Evolutionary conservation across 2,888 invertebrate species (phyloP).

Genomic region (Phalera bucephala): DNA sequence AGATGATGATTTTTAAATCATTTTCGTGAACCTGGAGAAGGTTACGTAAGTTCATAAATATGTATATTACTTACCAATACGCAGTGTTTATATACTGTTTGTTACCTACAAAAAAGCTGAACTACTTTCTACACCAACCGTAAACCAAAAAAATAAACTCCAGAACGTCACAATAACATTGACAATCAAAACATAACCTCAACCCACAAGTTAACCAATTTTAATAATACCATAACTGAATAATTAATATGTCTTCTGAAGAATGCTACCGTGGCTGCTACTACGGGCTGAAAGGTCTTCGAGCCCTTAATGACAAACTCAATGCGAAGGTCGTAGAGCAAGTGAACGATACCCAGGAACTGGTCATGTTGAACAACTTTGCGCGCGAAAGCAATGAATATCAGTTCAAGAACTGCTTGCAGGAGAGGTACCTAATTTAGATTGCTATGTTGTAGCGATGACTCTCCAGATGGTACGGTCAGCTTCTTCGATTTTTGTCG

Average conservation of each 20-base stretch:
- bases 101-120: no score
- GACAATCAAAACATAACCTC: slow-evolving; percentile 1
- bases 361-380: slow-evolving; percentile 63
- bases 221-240: background rate
- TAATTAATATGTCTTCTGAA: slow-evolving; percentile 50
- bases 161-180: background rate
- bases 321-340: slow-evolving; percentile 60
- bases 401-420: slow-evolving; percentile 53
- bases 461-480: no score
- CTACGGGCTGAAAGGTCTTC: slow-evolving; percentile 38
- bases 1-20: no score
- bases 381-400: slow-evolving; percentile 63
- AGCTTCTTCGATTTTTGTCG: background rate
- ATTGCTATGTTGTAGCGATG: no score
- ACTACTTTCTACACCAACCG: no score
- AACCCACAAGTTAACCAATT: background rate
- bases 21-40: no score
- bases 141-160: slow-evolving; percentile 7
- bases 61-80: no score
- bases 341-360: slow-evolving; percentile 59
- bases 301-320: slow-evolving; percentile 46
- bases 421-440: slow-evolving; percentile 46
- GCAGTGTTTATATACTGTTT: no score
- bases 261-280: slow-evolving; percentile 48
- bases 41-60: no score